Evolutionary conservation across 1,140 invertebrate genomes (phyloP).

Genomic region (Euwallacea fornicatus): DNA sequence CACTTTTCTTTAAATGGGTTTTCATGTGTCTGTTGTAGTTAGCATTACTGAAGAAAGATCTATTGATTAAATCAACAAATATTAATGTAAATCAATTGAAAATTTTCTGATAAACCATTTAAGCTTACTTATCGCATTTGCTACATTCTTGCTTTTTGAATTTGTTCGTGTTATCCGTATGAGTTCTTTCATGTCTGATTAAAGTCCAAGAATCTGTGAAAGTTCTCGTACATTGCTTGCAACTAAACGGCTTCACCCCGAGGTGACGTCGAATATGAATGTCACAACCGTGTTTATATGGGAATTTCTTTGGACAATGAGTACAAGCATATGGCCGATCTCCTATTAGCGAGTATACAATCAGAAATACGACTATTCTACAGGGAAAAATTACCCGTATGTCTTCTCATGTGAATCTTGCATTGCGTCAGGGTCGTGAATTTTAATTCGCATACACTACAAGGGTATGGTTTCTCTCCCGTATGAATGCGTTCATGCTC

Average conservation of each 20-base stretch:
- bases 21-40: constrained; percentile 62
- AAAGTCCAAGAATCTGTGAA: constrained; percentile 70
- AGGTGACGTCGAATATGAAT: constrained; percentile 65
- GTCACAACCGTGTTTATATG: constrained; percentile 67
- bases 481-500: constrained; percentile 65
- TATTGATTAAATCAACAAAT: no score
- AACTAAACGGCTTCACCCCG: constrained; percentile 65
- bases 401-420: constrained; percentile 62
- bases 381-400: constrained; percentile 58
- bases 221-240: constrained; percentile 59
- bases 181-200: constrained; percentile 67
- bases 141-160: no score
- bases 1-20: constrained; percentile 11
- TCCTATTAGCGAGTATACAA: constrained; percentile 16
- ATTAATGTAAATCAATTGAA: background rate
- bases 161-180: constrained; percentile 49
- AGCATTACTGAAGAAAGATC: no score
- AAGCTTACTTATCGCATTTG: constrained; percentile 61
- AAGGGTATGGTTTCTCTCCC: constrained; percentile 65
- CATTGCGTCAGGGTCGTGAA: constrained; percentile 72
- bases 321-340: constrained; percentile 65
- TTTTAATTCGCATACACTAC: constrained; percentile 68
- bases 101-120: background rate
- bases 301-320: constrained; percentile 61
- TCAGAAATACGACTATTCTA: background rate